Evolutionary conservation across 2,113 vertebrate species (phyloP).

Genomic region (Lepisosteus osseus): DNA sequence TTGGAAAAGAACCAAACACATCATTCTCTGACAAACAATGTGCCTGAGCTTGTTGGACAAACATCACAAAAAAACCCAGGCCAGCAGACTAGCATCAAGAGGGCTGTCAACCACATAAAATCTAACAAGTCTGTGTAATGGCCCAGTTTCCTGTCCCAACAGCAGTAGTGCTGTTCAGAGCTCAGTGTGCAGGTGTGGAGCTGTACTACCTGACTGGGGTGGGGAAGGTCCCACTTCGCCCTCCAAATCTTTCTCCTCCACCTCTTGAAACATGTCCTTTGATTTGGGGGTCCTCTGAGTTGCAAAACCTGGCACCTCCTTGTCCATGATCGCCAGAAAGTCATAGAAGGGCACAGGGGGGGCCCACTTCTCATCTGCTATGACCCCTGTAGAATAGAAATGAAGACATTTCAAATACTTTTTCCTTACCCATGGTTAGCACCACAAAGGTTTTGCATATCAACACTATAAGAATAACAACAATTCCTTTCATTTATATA

Average conservation of each 20-base stretch:
- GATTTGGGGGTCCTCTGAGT: slow-evolving; percentile 23
- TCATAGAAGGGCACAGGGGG: slow-evolving; percentile 76
- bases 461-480: too few relatives aligned
- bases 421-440: too few relatives aligned
- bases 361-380: slow-evolving; percentile 74
- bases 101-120: too few relatives aligned
- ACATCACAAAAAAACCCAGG: too few relatives aligned
- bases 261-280: slow-evolving; percentile 7
- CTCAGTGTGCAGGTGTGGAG: slow-evolving; percentile 48
- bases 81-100: too few relatives aligned
- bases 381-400: slow-evolving; percentile 56
- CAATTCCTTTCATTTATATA: too few relatives aligned
- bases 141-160: too few relatives aligned
- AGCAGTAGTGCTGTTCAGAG: slow-evolving; percentile 34
- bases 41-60: too few relatives aligned
- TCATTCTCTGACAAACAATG: too few relatives aligned
- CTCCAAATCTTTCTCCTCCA: slow-evolving; percentile 2
- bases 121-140: too few relatives aligned
- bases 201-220: slow-evolving; percentile 11
- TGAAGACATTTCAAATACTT: neutral
- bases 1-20: too few relatives aligned
- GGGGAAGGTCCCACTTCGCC: slow-evolving; percentile 4
- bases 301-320: slow-evolving; percentile 40
- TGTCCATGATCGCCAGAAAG: slow-evolving; percentile 84
- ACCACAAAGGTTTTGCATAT: too few relatives aligned